Conservation (phyloP, 2,888 invertebrate species). For the Andrena camellia region DNA sequence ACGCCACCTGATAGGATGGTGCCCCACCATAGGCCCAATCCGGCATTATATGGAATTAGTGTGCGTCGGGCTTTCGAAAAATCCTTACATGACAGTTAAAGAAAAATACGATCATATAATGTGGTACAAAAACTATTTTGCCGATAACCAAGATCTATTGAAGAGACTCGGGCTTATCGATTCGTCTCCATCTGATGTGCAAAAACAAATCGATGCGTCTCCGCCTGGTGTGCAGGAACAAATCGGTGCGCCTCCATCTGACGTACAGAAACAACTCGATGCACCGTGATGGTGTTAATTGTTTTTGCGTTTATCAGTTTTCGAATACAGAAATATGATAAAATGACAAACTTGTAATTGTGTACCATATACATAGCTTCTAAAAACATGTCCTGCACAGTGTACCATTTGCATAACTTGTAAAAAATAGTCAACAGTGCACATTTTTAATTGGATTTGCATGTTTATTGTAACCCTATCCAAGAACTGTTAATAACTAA, state of each 20-base stretch:
- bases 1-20: conserved; percentile 93
- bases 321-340: conserved; percentile 9
- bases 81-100: conserved; percentile 94
- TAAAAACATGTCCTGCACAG: too few species aligned
- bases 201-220: conserved; percentile 86
- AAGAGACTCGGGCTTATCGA: conserved; percentile 88
- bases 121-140: conserved; percentile 97
- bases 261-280: conserved; percentile 4
- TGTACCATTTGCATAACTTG: too few species aligned
- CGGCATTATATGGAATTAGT: conserved; percentile 99
- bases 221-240: conserved; percentile 84
- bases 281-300: neutral
- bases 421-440: too few species aligned
- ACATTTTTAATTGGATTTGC: too few species aligned
- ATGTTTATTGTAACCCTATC: too few species aligned
- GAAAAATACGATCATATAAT: conserved; percentile 95
- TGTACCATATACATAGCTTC: neutral
- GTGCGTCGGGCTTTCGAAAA: conserved; percentile 96
- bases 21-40: conserved; percentile 95
- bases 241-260: conserved; percentile 75
- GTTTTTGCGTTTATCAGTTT: neutral
- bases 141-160: conserved; percentile 91
- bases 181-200: conserved; percentile 52
- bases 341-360: conserved; percentile 2
- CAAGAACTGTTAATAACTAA: too few species aligned